Evolutionary conservation across 2,113 vertebrate genomes (phyloP).

Genomic region (Illadopsis cleaveri): DNA sequence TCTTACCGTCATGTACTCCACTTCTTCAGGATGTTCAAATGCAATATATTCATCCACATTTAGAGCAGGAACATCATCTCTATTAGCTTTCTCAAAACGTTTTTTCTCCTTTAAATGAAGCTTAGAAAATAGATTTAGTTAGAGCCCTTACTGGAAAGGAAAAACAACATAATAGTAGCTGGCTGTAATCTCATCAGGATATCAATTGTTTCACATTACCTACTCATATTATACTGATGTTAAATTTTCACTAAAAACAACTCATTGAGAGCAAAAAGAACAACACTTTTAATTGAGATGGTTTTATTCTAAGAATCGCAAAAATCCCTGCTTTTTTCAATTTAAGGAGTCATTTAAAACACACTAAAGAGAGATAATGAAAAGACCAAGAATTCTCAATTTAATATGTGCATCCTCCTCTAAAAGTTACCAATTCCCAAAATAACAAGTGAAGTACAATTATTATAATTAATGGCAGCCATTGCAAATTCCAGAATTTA

Average conservation of each 20-base stretch:
- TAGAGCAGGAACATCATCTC: constrained; percentile 78
- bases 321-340: not conserved
- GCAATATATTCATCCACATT: constrained; percentile 89
- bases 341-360: not conserved
- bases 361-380: not conserved
- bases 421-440: not conserved
- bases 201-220: not conserved
- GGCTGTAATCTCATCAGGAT: not conserved
- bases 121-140: constrained; percentile 72
- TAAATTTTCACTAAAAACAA: not conserved
- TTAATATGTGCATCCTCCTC: not conserved
- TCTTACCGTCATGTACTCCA: constrained; percentile 93
- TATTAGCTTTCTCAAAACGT: constrained; percentile 89
- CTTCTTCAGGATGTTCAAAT: constrained; percentile 94
- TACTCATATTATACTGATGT: not conserved
- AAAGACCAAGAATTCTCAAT: not conserved
- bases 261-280: not conserved
- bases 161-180: not conserved
- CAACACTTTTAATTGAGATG: not conserved
- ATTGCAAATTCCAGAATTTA: not conserved
- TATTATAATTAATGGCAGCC: not conserved
- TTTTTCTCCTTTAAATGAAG: constrained; percentile 92
- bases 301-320: not conserved
- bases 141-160: constrained; percentile 36
- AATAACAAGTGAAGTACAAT: not conserved